phyloP scores from a whole-genome alignment of 2,113 vertebrate genomes.

The Ctenodactylus gundi region DNA sequence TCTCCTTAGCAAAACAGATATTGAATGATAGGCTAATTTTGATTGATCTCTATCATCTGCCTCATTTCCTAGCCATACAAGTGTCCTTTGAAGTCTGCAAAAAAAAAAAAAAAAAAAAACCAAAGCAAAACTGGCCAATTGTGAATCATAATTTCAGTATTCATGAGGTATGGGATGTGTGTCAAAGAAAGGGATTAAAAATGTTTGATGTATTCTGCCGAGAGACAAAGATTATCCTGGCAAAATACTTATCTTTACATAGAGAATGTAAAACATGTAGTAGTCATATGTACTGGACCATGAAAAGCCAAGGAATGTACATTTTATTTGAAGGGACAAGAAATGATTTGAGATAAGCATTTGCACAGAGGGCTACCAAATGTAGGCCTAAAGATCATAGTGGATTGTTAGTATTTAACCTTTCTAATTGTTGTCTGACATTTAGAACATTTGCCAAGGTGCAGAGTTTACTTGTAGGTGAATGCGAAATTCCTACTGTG shows the following conservation, averaged over 20 bases:
- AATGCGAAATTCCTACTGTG: background rate
- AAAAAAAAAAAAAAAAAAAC: background rate
- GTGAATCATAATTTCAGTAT: constrained; percentile 61
- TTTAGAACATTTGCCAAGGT: background rate
- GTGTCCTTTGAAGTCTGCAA: constrained; percentile 61
- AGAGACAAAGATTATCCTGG: constrained; percentile 17
- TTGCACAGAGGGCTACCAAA: background rate
- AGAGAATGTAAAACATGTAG: background rate
- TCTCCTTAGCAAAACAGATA: constrained; percentile 27
- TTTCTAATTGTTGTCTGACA: background rate
- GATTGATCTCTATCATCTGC: constrained; percentile 28
- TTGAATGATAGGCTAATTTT: constrained; percentile 57
- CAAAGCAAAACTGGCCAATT: constrained; percentile 30
- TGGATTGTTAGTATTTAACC: background rate
- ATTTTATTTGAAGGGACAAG: background rate
- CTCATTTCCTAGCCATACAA: background rate
- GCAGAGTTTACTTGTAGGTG: background rate
- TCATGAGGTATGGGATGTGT: constrained; percentile 43
- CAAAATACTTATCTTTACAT: background rate
- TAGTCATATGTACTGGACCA: background rate
- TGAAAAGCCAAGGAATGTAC: background rate
- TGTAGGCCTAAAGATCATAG: background rate
- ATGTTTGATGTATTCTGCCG: constrained; percentile 46
- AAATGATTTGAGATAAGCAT: background rate
- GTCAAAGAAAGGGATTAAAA: constrained; percentile 53